Evolutionary conservation across 2,888 invertebrate species (phyloP), one percentile per base, ranked within the genome.

Genomic region (Rhimphoctona megacephalus): DNA sequence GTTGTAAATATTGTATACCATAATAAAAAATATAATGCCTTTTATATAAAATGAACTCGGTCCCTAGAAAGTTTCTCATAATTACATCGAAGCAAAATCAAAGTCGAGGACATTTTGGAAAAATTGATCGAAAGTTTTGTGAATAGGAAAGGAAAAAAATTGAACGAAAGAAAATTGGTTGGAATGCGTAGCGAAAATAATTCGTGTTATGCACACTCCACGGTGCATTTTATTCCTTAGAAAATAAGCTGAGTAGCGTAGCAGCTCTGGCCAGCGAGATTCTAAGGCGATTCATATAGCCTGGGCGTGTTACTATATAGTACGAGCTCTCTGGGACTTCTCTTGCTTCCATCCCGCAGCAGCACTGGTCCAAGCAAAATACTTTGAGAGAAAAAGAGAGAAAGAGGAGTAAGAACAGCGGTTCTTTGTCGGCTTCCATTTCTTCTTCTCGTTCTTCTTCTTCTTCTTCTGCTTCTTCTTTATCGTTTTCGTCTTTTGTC

Each of bases 361-460:
- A 54, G 82, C 76, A 70, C 33, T 66, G 74, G 22, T 39, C 73
- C 52, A 78, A 82, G 70, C 72, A 73, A 74, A 81, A 69, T 52
- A 57, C 70, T 74, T 39, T 73, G 49, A 78, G 87, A 69, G 36
- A 54, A 54, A 49, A 49, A 49, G 77, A 78, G 64, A 76, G 67
- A 88, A 87, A 88, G 82, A 82, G 86, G 84, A 88, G 88, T 87
- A 91, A 91, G 91, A 91, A 90, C 90, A 91, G 88, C 90, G 89
- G 88, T 90, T 91, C 91, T 92, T 91, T 92, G 91, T 91, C 91
- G 91, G 91, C 90, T 90, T 88, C 82, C 81, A 87, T 88, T 57
- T 88, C 81, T 81, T 78, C 82, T 74, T 72, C 69, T 69, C 64
- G 43, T 54, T 66, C 76, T 43, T 33, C 52, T 39, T 9, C 76